phyloP scores from a whole-genome alignment of 2,888 invertebrate genomes.

The Lymantria monacha region DNA sequence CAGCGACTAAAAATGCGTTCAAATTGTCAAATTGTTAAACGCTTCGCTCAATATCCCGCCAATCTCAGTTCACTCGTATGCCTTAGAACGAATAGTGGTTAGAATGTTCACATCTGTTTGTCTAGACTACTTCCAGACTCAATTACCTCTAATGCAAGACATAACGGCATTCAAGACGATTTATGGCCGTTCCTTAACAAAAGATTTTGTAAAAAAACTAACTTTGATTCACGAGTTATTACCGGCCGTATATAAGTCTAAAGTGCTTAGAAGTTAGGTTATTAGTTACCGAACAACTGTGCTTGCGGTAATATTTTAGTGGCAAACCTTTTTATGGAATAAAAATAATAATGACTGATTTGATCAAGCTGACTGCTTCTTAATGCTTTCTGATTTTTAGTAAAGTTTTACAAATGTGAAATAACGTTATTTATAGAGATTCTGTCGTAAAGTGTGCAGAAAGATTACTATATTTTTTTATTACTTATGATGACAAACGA shows the following conservation, averaged over 20 bases:
- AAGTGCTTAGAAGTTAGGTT: background rate
- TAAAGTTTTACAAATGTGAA: too few species aligned
- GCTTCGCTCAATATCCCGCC: background rate
- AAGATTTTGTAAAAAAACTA: background rate
- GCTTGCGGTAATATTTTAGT: background rate
- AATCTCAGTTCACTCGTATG: slow-evolving; percentile 6
- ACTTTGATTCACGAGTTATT: background rate
- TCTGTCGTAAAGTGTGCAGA: too few species aligned
- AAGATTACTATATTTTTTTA: too few species aligned
- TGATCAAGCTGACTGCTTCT: too few species aligned
- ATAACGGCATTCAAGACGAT: slow-evolving; percentile 12
- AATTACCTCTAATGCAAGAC: slow-evolving; percentile 13
- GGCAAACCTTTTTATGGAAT: too few species aligned
- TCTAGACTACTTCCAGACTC: slow-evolving; percentile 24
- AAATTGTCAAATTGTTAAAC: background rate
- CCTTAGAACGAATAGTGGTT: slow-evolving; percentile 9
- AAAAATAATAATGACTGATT: too few species aligned
- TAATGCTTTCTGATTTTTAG: too few species aligned
- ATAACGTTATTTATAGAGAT: too few species aligned
- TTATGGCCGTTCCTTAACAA: slow-evolving; percentile 1
- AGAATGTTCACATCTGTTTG: slow-evolving; percentile 22
- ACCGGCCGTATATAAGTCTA: background rate
- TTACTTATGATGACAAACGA: too few species aligned
- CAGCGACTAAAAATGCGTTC: too few species aligned
- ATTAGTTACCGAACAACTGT: background rate